These are phyloP conservation scores for Acheta domesticus DNA, from an alignment of 2,888 invertebrate species.

Conservation along the genomic window DNA sequence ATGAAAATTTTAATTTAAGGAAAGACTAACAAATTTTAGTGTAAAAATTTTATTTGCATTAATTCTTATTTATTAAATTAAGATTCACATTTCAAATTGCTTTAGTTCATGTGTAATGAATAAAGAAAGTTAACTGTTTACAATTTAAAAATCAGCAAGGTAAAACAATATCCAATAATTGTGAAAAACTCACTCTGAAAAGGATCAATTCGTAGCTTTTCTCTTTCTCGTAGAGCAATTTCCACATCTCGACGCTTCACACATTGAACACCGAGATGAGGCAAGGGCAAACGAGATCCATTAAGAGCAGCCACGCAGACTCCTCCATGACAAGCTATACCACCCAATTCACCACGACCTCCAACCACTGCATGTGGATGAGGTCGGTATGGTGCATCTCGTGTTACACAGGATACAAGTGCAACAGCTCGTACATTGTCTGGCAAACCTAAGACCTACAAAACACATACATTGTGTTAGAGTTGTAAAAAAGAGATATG, in stretches of 20 bases:
- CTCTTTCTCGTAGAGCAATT: not conserved
- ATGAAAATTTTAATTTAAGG: not conserved
- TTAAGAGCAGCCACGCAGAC: not conserved
- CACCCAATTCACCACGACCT: not conserved
- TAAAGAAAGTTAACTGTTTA: no score
- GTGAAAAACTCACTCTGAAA: not conserved
- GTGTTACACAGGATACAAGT: not conserved
- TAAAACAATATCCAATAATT: no score
- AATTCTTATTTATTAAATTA: no score
- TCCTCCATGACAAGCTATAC: not conserved
- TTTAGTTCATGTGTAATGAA: no score
- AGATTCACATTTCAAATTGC: no score
- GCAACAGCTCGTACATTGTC: not conserved
- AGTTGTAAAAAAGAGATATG: no score
- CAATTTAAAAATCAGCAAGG: no score
- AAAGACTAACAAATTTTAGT: not conserved
- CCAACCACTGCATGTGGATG: slow-evolving; percentile 1
- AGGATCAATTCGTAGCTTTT: not conserved
- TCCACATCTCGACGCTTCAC: not conserved
- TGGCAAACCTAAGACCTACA: not conserved
- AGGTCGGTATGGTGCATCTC: not conserved
- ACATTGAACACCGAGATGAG: not conserved
- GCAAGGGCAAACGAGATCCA: not conserved
- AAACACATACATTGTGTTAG: no score
- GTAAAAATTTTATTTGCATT: no score